Evolutionary conservation across 1,140 invertebrate species (phyloP), one percentile per base, ranked within the genome.

Genomic region (Trissolcus basalis): DNA sequence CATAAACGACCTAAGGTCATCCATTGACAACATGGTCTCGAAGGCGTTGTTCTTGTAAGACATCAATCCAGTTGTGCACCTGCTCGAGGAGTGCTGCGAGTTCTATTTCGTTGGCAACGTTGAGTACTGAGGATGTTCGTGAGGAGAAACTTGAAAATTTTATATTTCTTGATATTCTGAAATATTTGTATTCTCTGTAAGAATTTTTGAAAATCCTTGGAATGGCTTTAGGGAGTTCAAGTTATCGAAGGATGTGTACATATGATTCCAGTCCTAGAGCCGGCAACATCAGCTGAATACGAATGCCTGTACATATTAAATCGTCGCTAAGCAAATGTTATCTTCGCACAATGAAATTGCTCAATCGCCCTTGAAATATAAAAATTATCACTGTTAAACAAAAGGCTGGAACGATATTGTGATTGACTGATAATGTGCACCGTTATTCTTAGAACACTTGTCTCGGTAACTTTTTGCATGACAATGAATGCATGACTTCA

Each of bases 11-110:
- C 87, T 97, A 19, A 91, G 94, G 71, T 88, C 95, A 72, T 92
- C 95, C 71, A 94, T 97, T 71, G 93, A 93, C 78, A 91, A 94
- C 82, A 88, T 97, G 67, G 95, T 96, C 7, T 92, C 93, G 0
- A 94, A 93, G 77, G 91, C 94, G 59, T 87, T 96, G 9, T 96
- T 96, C 84, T 95, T 95, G 0, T 97, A 97, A 83, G 96, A 97
- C 86, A 96, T 97, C 79, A 94, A 92, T 83, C 96, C 96, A 45
- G 93, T 97, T 70, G 88, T 96, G 45, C 92, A 93, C 85, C 87
- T 97, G 67, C 86, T 97, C 44, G 93, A 95, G 84, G 93, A 94
- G 70, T 96, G 95, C 85, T 95, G 96, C 83, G 93, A 93, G 78
- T 88, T 96, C 71, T 96, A 96, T 88, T 95, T 96, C 88, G 93